Evolutionary conservation across 2,888 invertebrate species (phyloP).

Genomic region (Eristalis arbustorum): DNA sequence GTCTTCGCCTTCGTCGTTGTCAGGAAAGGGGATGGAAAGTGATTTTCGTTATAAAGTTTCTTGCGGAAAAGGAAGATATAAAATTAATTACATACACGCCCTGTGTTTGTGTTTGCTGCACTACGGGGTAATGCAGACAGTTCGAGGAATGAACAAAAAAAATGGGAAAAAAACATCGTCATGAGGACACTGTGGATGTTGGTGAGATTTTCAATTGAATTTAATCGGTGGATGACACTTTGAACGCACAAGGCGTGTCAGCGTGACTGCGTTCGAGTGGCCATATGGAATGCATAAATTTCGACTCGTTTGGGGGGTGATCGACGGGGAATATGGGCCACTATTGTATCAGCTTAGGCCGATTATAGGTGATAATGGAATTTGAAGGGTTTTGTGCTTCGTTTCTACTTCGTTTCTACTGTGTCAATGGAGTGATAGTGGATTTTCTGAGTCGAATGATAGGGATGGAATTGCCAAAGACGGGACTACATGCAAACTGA

Average conservation of each 20-base stretch:
- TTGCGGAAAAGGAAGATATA: slow-evolving; percentile 69
- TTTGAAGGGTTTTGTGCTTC: neutral
- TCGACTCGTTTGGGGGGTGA: neutral
- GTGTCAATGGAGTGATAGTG: too few species aligned
- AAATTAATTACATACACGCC: slow-evolving; percentile 60
- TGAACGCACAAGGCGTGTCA: neutral
- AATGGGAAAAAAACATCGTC: neutral
- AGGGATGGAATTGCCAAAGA: too few species aligned
- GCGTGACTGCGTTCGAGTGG: neutral
- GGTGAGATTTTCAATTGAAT: slow-evolving; percentile 20
- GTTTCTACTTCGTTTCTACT: too few species aligned
- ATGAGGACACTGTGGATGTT: neutral
- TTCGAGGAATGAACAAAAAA: neutral
- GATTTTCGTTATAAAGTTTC: slow-evolving; percentile 50
- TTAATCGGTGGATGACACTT: slow-evolving; percentile 9
- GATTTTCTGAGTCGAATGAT: too few species aligned
- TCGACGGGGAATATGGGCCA: neutral
- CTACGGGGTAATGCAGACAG: neutral
- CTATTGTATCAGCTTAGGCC: neutral
- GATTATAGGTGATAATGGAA: neutral
- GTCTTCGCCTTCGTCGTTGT: slow-evolving; percentile 1
- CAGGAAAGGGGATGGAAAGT: slow-evolving; percentile 52
- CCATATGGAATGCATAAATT: slow-evolving; percentile 36
- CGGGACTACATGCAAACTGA: too few species aligned
- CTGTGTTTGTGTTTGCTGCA: neutral